Evolutionary conservation across 1,140 invertebrate species (phyloP).

Genomic region (Triops cancriformis): DNA sequence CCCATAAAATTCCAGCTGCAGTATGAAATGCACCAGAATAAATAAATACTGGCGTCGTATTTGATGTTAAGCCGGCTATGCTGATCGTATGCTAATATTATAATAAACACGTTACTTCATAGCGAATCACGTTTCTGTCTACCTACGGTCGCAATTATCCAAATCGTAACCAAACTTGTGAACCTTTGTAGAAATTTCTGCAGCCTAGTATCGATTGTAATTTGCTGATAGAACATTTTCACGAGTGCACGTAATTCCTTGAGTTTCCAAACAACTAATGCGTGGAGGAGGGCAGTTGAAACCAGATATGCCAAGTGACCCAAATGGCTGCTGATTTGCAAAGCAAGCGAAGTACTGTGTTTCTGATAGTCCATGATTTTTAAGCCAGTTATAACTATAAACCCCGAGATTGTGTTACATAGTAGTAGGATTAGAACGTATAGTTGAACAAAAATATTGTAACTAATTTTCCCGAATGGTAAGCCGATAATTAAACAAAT

Average conservation of each 20-base stretch:
- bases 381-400: neutral
- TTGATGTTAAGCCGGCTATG: too few relatives aligned
- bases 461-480: neutral
- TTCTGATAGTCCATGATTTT: neutral
- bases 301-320: neutral
- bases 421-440: neutral
- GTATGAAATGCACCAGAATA: neutral
- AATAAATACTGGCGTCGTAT: neutral
- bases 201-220: neutral
- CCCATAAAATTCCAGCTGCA: neutral
- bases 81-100: too few relatives aligned
- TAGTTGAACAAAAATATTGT: neutral
- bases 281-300: neutral
- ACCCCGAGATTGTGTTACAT: neutral
- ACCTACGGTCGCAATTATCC: neutral
- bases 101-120: too few relatives aligned
- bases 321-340: neutral
- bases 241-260: neutral
- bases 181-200: neutral
- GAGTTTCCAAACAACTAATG: neutral
- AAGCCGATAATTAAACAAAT: neutral
- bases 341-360: neutral
- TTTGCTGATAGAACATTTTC: neutral
- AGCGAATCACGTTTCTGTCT: neutral
- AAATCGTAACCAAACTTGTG: neutral